Evolutionary conservation across 2,797 vertebrate species (phyloP).

Genomic region (Setipinna tenuifilis): DNA sequence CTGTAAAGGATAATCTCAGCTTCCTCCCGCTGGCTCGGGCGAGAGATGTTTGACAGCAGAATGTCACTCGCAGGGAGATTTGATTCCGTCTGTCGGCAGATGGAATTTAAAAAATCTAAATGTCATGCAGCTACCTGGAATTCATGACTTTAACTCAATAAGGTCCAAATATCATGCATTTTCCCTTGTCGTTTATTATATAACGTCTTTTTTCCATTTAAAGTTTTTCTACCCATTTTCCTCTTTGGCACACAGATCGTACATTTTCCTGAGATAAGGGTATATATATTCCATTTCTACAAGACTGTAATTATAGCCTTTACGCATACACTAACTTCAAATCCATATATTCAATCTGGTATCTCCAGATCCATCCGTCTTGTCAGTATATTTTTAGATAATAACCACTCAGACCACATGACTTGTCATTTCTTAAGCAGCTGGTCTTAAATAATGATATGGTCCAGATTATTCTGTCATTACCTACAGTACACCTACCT

Average conservation of each 20-base stretch:
- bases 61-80: slow-evolving; percentile 5
- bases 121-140: not conserved
- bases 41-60: not conserved
- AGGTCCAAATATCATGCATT: not conserved
- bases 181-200: not conserved
- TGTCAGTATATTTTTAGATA: not conserved
- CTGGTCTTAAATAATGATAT: not conserved
- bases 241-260: not conserved
- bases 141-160: not conserved
- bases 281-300: not conserved
- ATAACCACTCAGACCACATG: not conserved
- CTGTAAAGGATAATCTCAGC: not conserved
- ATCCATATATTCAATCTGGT: not conserved
- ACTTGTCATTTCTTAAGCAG: not conserved
- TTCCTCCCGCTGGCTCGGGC: not conserved
- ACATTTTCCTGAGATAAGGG: not conserved
- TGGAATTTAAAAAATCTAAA: slow-evolving; percentile 4
- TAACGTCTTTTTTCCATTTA: not conserved
- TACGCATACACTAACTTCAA: not conserved
- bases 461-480: not conserved
- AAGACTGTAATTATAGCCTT: not conserved
- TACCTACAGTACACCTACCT: not conserved
- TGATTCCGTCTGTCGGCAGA: not conserved
- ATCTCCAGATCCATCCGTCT: not conserved
- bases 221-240: not conserved